Evolutionary conservation across 2,797 vertebrate genomes (phyloP), one percentile per base, ranked within the genome.

Genomic region (Karalla daura): DNA sequence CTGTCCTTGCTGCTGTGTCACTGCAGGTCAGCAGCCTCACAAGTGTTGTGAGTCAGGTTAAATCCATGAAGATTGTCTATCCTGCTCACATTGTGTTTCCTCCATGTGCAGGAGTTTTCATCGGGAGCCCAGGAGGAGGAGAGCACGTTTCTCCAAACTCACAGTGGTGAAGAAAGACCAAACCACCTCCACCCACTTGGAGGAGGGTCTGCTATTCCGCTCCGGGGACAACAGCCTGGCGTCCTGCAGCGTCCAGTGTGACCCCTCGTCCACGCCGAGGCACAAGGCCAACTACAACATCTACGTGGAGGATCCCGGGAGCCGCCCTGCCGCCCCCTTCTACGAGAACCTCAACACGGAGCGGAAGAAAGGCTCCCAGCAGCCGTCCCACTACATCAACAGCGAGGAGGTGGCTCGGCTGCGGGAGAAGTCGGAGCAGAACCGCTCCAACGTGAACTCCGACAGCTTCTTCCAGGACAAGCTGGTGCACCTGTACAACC

Each of bases 151-250:
- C 70, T 93, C 96, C 23, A 96, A 94, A 86, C 91, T 96, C 60
- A 94, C 95, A 0, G 92, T 95, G 28, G 89, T 96, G 56, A 98
- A 96, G 73, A 96, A 95, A 87, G 97, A 99, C 76, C 97, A 99
- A 85, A 97, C 96, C 68, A 98, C 97, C 0, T 98, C 96, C 72
- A 98, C 96, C 65, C 96, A 94, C 87, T 93, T 94, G 71, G 96
- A 96, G 58, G 96, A 96, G 74, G 95, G 93, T 55, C 83, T 70
- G 49, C 78, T 93, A 54, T 87, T 94, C 64, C 94, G 91, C 27
- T 66, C 93, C 0, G 94, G 95, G 0, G 95, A 96, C 25, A 94
- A 94, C 59, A 91, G 87, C 56, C 74, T 90, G 0, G 85, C 89
- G 25, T 79, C 90, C 28, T 87, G 92, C 45, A 94, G 92, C 12